Evolutionary conservation across 2,888 invertebrate genomes (phyloP).

Genomic region (Gonocerus acuteangulatus): DNA sequence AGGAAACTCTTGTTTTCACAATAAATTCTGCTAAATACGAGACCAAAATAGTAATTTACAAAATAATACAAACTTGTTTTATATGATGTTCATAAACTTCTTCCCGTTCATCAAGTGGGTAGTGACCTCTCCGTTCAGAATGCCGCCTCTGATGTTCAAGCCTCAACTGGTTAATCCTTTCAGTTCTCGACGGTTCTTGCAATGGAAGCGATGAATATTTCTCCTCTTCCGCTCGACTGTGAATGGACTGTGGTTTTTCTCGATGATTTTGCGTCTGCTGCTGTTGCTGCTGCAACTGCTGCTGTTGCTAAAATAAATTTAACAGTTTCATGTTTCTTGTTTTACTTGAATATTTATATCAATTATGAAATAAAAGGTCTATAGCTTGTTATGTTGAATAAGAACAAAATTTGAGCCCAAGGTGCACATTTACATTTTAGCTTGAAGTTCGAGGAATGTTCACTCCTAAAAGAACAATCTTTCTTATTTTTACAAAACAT

Average conservation of each 20-base stretch:
- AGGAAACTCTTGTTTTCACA: too few species aligned
- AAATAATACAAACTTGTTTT: constrained; percentile 41
- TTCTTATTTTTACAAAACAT: too few species aligned
- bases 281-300: constrained; percentile 41
- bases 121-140: constrained; percentile 52
- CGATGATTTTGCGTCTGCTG: constrained; percentile 29
- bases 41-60: too few species aligned
- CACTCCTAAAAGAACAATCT: too few species aligned
- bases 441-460: too few species aligned
- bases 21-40: too few species aligned
- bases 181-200: constrained; percentile 40
- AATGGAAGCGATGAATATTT: constrained; percentile 23
- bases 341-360: background rate
- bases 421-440: too few species aligned
- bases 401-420: too few species aligned
- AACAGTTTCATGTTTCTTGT: too few species aligned
- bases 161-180: constrained; percentile 48
- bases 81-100: constrained; percentile 46
- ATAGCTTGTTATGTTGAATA: too few species aligned
- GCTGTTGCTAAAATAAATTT: constrained; percentile 18
- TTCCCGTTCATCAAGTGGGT: constrained; percentile 51
- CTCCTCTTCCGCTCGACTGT: constrained; percentile 16
- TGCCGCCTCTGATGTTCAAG: constrained; percentile 52
- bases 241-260: constrained; percentile 28
- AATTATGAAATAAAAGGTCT: background rate